Percentiles rank a stretch among this genome's conserved stretches.
Conservation (phyloP, 2,888 invertebrate species). For the Caenorhabditis sp. region DNA sequence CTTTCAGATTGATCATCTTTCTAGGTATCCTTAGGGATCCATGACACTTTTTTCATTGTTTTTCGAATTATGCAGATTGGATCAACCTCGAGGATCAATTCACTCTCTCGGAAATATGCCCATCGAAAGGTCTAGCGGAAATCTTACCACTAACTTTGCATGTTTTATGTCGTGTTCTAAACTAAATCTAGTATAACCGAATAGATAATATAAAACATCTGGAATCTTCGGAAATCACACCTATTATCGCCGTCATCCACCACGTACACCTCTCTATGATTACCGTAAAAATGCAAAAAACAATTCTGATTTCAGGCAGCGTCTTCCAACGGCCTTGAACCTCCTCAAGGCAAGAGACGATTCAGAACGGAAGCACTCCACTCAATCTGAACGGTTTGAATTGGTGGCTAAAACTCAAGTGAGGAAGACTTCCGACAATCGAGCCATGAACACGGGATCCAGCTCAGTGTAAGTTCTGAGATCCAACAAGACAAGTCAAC, state of each 20-base stretch:
- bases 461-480: neutral
- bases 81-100: slow-evolving; percentile 71
- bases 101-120: slow-evolving; percentile 67
- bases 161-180: neutral
- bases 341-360: neutral
- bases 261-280: slow-evolving; percentile 20
- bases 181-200: neutral
- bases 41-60: neutral
- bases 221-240: neutral
- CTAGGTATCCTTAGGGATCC: slow-evolving; percentile 45
- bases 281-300: neutral
- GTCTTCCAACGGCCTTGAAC: slow-evolving; percentile 12
- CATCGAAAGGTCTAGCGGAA: slow-evolving; percentile 52
- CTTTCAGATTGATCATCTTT: slow-evolving; percentile 57
- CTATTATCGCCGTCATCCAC: neutral
- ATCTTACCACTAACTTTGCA: slow-evolving; percentile 21
- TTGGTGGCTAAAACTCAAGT: slow-evolving; percentile 13
- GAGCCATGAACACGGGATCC: neutral
- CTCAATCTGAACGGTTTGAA: slow-evolving; percentile 52
- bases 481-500: no score
- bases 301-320: slow-evolving; percentile 39
- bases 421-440: slow-evolving; percentile 41
- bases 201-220: no score
- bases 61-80: slow-evolving; percentile 62
- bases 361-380: slow-evolving; percentile 46